Conservation (phyloP, 2,113 vertebrate genomes). For the Trogon surrucura region DNA sequence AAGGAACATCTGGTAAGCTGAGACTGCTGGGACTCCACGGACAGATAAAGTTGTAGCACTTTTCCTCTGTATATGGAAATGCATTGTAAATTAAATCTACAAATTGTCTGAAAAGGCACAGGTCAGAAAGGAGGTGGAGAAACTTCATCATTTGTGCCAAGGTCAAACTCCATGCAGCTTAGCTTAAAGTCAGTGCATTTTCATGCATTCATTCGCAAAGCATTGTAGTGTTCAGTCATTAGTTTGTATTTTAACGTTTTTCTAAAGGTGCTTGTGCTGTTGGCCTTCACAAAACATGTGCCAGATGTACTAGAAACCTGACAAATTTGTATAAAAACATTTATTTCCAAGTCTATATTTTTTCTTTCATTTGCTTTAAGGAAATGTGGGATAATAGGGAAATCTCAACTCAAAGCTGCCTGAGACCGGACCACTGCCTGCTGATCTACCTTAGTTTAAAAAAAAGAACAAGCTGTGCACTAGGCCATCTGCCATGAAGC, state of each 20-base stretch:
- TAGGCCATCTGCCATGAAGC: constrained; percentile 15
- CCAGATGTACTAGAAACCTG: neutral
- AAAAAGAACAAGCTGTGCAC: neutral
- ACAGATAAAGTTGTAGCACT: constrained; percentile 40
- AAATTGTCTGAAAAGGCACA: neutral
- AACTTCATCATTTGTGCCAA: constrained; percentile 41
- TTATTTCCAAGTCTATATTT: neutral
- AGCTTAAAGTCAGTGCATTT: neutral
- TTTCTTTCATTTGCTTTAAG: neutral
- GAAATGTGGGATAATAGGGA: neutral
- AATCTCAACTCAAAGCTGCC: neutral
- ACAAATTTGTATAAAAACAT: neutral
- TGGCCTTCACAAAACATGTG: neutral
- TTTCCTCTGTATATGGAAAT: constrained; percentile 31
- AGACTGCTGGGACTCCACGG: constrained; percentile 13
- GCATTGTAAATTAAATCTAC: constrained; percentile 39
- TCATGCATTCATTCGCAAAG: neutral
- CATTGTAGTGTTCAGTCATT: neutral
- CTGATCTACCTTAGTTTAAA: neutral
- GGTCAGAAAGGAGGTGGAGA: constrained; percentile 10
- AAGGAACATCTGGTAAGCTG: constrained; percentile 63
- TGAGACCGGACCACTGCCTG: neutral
- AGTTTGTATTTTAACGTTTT: neutral
- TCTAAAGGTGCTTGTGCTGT: neutral
- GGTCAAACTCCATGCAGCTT: neutral